Conservation (phyloP, 2,797 vertebrate genomes). For the Sebastes cheni region DNA sequence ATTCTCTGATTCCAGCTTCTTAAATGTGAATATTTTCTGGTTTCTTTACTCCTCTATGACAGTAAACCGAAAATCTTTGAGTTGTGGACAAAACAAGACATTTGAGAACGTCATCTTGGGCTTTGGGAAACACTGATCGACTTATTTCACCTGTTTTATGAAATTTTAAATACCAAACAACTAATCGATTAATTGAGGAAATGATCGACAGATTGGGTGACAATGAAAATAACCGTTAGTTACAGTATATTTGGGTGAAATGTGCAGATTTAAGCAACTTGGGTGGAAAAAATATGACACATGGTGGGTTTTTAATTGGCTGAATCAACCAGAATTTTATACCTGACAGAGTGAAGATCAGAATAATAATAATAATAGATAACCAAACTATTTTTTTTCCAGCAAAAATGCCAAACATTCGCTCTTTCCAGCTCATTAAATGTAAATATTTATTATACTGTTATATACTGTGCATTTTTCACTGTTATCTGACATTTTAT, state of each 20-base stretch:
- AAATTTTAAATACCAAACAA: too few relatives aligned
- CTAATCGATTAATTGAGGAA: too few relatives aligned
- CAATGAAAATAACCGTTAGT: too few relatives aligned
- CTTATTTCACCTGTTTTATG: too few relatives aligned
- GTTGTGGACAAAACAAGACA: too few relatives aligned
- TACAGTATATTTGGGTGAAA: background rate
- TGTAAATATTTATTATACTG: background rate
- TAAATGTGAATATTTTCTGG: too few relatives aligned
- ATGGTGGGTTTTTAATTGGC: background rate
- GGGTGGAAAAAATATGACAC: background rate
- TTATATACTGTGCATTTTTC: background rate
- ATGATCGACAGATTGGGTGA: rapidly evolving
- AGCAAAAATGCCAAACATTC: background rate
- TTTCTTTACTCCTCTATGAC: too few relatives aligned
- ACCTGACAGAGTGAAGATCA: background rate
- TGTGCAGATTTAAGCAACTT: background rate
- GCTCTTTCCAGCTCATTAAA: background rate
- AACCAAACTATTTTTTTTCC: background rate
- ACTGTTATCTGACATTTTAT: background rate
- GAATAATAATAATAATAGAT: background rate
- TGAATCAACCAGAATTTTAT: background rate
- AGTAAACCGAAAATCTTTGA: too few relatives aligned
- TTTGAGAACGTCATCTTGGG: too few relatives aligned
- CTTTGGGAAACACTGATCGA: too few relatives aligned
- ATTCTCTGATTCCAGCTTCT: too few relatives aligned